Percentiles rank a stretch among this genome's conserved stretches.
phyloP scores from a whole-genome alignment of 1,140 invertebrate genomes.

The Leptinotarsa texana region DNA sequence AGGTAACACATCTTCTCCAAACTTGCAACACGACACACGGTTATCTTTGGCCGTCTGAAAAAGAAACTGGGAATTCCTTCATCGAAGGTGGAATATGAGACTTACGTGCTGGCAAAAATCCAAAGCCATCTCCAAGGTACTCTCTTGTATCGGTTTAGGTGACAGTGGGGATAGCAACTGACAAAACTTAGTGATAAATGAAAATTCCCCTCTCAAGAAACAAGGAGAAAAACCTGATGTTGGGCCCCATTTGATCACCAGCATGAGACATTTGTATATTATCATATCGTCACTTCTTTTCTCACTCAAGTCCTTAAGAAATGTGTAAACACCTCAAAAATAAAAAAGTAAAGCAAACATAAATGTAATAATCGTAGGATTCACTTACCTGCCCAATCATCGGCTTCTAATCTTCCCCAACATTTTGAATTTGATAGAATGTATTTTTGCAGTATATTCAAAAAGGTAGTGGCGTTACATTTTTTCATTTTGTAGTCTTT shows the following conservation, averaged over 20 bases:
- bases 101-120: slow-evolving; percentile 46
- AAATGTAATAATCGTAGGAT: neutral
- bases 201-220: slow-evolving; percentile 43
- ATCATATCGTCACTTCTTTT: slow-evolving; percentile 26
- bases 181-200: slow-evolving; percentile 42
- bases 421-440: slow-evolving; percentile 41
- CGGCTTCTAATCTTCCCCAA: slow-evolving; percentile 30
- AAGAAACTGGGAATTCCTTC: neutral
- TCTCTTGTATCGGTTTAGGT: slow-evolving; percentile 36
- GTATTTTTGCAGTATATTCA: slow-evolving; percentile 37
- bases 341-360: slow-evolving; percentile 10
- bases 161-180: slow-evolving; percentile 28
- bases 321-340: slow-evolving; percentile 34
- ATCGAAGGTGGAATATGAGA: neutral
- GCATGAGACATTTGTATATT: slow-evolving; percentile 37
- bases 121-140: slow-evolving; percentile 36
- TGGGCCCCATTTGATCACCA: slow-evolving; percentile 44
- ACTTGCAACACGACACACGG: slow-evolving; percentile 45
- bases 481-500: slow-evolving; percentile 35
- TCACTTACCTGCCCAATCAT: slow-evolving; percentile 41
- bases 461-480: slow-evolving; percentile 33
- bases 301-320: slow-evolving; percentile 21
- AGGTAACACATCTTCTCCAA: slow-evolving; percentile 46
- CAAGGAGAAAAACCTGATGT: slow-evolving; percentile 33
- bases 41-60: slow-evolving; percentile 50